Conservation (phyloP, 2,888 invertebrate species). For the Coleophora flavipennella region DNA sequence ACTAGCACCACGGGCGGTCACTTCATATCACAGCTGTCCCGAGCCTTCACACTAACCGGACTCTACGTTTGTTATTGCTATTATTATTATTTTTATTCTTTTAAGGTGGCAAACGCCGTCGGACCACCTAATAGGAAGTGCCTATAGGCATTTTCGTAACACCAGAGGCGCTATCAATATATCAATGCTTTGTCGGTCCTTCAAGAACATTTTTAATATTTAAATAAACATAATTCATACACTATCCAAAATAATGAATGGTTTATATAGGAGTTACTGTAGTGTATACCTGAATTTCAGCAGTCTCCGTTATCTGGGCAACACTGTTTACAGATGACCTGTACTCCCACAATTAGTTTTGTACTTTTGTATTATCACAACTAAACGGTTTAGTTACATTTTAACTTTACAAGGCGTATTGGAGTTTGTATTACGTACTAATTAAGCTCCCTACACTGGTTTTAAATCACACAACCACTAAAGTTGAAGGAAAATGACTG, state of each 20-base stretch:
- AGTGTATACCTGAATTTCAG: background rate
- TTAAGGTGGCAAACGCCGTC: too few species aligned
- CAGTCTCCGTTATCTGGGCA: background rate
- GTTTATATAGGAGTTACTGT: too few species aligned
- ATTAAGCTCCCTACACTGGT: slow-evolving; percentile 17
- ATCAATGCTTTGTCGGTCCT: too few species aligned
- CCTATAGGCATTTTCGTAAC: too few species aligned
- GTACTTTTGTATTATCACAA: slow-evolving; percentile 58
- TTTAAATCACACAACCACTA: slow-evolving; percentile 23
- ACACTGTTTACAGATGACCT: too few species aligned
- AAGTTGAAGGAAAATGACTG: slow-evolving; percentile 11
- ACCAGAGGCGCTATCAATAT: too few species aligned
- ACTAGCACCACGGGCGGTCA: slow-evolving; percentile 58
- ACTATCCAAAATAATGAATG: too few species aligned
- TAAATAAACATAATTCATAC: too few species aligned
- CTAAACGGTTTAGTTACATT: slow-evolving; percentile 38
- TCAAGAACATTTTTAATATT: too few species aligned
- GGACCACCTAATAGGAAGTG: too few species aligned
- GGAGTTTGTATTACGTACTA: slow-evolving; percentile 3
- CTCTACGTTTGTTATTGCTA: background rate
- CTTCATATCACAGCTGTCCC: slow-evolving; percentile 16
- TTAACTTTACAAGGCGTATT: slow-evolving; percentile 7
- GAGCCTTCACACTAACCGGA: too few species aligned
- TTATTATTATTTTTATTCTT: too few species aligned
- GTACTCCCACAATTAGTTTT: slow-evolving; percentile 51